A percentile compares a stretch with the other conserved stretches of the same genome.
Evolutionary conservation across 2,797 vertebrate genomes (phyloP).

Genomic region (Enteromius anoplus): DNA sequence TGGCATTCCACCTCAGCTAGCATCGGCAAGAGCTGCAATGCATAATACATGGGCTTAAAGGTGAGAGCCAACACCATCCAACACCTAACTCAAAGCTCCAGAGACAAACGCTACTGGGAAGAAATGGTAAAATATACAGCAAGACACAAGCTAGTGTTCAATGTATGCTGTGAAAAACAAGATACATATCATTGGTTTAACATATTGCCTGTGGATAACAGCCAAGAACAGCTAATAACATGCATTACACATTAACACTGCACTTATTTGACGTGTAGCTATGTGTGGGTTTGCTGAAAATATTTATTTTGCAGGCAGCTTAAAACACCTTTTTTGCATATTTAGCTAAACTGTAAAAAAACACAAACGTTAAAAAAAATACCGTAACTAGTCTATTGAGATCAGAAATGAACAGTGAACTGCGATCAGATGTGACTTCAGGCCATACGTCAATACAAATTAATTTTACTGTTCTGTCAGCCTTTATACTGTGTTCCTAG

Average conservation of each 20-base stretch:
- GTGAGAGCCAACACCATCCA: slow-evolving; percentile 59
- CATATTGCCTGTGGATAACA: neutral
- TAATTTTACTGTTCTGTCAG: too few relatives aligned
- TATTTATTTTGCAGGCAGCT: neutral
- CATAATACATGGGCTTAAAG: slow-evolving; percentile 68
- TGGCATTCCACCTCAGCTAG: slow-evolving; percentile 54
- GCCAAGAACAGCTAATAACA: slow-evolving; percentile 9
- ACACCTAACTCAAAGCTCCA: slow-evolving; percentile 19
- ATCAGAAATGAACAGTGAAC: too few relatives aligned
- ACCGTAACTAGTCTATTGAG: too few relatives aligned
- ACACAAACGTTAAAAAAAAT: too few relatives aligned
- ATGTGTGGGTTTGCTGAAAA: neutral
- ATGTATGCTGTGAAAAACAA: slow-evolving; percentile 8
- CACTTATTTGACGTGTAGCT: neutral
- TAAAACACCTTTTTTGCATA: neutral
- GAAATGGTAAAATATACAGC: slow-evolving; percentile 14
- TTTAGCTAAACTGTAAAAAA: neutral
- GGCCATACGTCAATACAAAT: too few relatives aligned
- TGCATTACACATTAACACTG: slow-evolving; percentile 3
- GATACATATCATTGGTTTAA: slow-evolving; percentile 10
- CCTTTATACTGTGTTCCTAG: too few relatives aligned
- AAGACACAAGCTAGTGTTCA: slow-evolving; percentile 11
- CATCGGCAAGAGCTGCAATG: slow-evolving; percentile 70
- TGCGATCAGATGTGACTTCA: too few relatives aligned
- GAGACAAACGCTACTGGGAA: slow-evolving; percentile 15